Evolutionary conservation across 1,140 invertebrate genomes (phyloP).

Genomic region (Pectinophora gossypiella): DNA sequence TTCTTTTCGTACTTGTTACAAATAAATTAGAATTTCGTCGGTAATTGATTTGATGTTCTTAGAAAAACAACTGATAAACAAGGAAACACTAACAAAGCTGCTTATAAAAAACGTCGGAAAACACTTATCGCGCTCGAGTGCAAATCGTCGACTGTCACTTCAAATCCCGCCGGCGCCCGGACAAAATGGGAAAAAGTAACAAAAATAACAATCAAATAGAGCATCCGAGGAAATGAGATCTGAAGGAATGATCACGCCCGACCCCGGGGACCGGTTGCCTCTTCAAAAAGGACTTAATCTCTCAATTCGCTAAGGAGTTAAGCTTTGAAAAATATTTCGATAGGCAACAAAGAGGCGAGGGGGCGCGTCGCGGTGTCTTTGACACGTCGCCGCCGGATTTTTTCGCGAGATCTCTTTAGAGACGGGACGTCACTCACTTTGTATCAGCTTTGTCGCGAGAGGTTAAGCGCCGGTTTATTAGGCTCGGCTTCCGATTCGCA

Average conservation of each 20-base stretch:
- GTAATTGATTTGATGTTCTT: background rate
- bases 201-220: conserved; percentile 75
- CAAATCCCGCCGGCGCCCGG: conserved; percentile 51
- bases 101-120: conserved; percentile 67
- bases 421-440: conserved; percentile 68
- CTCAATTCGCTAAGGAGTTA: conserved; percentile 75
- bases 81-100: conserved; percentile 55
- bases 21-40: too few relatives aligned
- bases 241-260: conserved; percentile 69
- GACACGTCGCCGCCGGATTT: conserved; percentile 68
- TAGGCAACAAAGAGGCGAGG: conserved; percentile 62
- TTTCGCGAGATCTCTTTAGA: conserved; percentile 66
- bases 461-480: conserved; percentile 72
- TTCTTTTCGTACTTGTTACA: too few relatives aligned
- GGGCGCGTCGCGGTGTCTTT: conserved; percentile 63
- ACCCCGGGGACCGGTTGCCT: conserved; percentile 65
- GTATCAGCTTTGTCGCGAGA: conserved; percentile 67
- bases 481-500: conserved; percentile 59
- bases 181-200: conserved; percentile 63
- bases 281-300: conserved; percentile 73
- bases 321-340: conserved; percentile 73
- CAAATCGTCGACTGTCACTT: conserved; percentile 72
- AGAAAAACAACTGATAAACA: conserved; percentile 13
- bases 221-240: conserved; percentile 71
- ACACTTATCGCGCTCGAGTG: conserved; percentile 72